Evolutionary conservation across 2,888 invertebrate genomes (phyloP).

Genomic region (Drosophila atripex): DNA sequence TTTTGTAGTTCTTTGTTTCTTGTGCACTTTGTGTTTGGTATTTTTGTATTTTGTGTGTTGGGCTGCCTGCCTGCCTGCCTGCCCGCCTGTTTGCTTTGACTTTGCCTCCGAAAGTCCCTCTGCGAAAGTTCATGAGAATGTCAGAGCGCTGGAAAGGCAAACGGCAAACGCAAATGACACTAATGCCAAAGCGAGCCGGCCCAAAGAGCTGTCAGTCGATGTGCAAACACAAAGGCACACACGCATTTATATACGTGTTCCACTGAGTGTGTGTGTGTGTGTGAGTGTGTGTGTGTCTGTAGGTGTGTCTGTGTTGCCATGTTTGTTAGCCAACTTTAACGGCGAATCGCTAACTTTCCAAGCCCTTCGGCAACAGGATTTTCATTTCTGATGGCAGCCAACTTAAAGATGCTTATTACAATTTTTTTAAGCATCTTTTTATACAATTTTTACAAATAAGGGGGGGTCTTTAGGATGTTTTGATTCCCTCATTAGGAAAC

Average conservation of each 20-base stretch:
- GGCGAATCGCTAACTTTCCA: not conserved
- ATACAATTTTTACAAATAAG: not conserved
- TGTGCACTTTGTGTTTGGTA: conserved; percentile 22
- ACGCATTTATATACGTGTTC: too few species aligned
- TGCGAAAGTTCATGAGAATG: conserved; percentile 61
- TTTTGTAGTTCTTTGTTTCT: conserved; percentile 19
- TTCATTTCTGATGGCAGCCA: not conserved
- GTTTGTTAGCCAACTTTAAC: conserved; percentile 1
- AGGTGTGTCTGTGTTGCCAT: not conserved
- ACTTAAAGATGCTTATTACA: not conserved
- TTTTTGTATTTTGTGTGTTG: conserved; percentile 11
- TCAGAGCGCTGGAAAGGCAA: conserved; percentile 47
- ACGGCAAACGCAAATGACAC: conserved; percentile 62
- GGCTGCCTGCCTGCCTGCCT: conserved; percentile 15
- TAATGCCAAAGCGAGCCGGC: conserved; percentile 58
- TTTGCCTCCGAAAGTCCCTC: conserved; percentile 43
- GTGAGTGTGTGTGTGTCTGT: conserved; percentile 3
- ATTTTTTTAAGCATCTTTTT: not conserved
- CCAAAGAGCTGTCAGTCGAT: conserved; percentile 63
- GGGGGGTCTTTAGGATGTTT: not conserved
- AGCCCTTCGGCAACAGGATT: conserved; percentile 2
- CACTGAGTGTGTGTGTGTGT: conserved; percentile 7
- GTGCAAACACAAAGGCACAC: conserved; percentile 43
- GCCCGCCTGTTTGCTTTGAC: conserved; percentile 23
- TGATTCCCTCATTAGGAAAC: not conserved